Percentiles rank a stretch among this genome's conserved stretches.
These are phyloP conservation scores for Pelagia noctiluca DNA, from an alignment of 30 jellyfish, hydroid and myxozoan species.

Conservation along the genomic window DNA sequence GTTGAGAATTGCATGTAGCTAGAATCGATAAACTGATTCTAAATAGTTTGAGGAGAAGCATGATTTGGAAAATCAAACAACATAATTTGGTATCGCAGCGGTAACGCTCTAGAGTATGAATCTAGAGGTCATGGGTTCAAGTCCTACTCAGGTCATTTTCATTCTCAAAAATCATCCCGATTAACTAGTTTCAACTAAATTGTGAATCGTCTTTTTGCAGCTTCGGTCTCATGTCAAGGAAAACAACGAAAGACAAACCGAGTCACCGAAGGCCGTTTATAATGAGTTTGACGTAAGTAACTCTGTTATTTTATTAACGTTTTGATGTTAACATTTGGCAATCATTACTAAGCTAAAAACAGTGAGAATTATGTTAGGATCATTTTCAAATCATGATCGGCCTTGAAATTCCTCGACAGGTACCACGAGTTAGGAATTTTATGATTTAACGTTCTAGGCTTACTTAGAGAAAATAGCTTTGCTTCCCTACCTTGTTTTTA, in stretches of 20 bases:
- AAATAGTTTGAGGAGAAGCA: neutral
- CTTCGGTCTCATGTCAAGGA: neutral
- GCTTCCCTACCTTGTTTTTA: too few relatives aligned
- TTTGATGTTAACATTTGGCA: too few relatives aligned
- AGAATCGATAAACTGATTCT: too few relatives aligned
- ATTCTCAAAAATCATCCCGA: neutral
- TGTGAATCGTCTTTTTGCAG: neutral
- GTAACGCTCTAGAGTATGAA: neutral
- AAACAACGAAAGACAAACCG: neutral
- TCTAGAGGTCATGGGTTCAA: neutral
- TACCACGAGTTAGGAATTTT: too few relatives aligned
- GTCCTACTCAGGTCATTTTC: neutral
- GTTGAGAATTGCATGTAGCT: too few relatives aligned
- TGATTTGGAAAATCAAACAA: neutral
- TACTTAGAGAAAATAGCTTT: too few relatives aligned
- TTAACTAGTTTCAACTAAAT: neutral
- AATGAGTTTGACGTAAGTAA: slow-evolving; percentile 60
- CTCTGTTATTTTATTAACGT: neutral
- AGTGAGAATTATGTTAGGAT: too few relatives aligned
- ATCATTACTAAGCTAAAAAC: too few relatives aligned
- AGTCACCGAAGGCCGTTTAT: slow-evolving; percentile 43
- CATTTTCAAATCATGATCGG: too few relatives aligned
- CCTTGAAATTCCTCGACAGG: too few relatives aligned
- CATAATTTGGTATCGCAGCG: neutral
- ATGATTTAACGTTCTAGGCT: too few relatives aligned